Base-by-base conservation (phyloP, 2,113 vertebrate genomes). In the Chaetura pelagica region DNA sequence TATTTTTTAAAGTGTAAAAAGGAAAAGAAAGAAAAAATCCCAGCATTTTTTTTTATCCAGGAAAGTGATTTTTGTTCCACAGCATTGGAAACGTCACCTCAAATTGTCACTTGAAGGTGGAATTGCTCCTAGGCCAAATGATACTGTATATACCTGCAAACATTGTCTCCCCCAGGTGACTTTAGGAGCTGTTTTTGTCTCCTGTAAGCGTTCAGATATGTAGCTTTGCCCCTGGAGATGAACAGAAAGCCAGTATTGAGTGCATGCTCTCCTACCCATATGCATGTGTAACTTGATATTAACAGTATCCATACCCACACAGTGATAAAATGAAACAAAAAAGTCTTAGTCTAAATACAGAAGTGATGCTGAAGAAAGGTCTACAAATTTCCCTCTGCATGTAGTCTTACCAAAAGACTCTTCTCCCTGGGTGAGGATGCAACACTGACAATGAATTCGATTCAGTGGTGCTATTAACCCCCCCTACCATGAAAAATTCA, bases 61-160 rank as follows among this genome's bases (percentile, higher is more conserved):
- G 54, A 88, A 94, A 85, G 85, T 1, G 38, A 30, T 74, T 97
- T 94, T 93, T 91, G 91, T 93, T 90, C 84, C 81, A 55, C 29
- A 72, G 79, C 85, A 93, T 84, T 90, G 75, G 90, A 96, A 93
- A 80, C 9, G 85, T 93, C 92, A 86, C 55, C 75, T 94, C 76
- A 48, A 84, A 95, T 94, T 80, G 79, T 90, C 72, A 92, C 68
- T 59, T 29, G 55, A 49, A 84, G 42, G 78, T 59, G 52, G 85
- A 96, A 63, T 62, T 91, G 75, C 79, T 94, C 90, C 79, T 86
- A 68, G 84, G 93, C 94, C 93, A 86, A 93, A 89, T 17, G 68
- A 51, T 90, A 2, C 64, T 44, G 38, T 38, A 1, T 38, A 10
- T 7, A 94, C 42, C 59, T 14, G 48, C 68, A 81, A 32, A 30